These are phyloP conservation scores for Onychostruthus taczanowskii DNA, from an alignment of 2,113 vertebrate species.

Conservation along the genomic window DNA sequence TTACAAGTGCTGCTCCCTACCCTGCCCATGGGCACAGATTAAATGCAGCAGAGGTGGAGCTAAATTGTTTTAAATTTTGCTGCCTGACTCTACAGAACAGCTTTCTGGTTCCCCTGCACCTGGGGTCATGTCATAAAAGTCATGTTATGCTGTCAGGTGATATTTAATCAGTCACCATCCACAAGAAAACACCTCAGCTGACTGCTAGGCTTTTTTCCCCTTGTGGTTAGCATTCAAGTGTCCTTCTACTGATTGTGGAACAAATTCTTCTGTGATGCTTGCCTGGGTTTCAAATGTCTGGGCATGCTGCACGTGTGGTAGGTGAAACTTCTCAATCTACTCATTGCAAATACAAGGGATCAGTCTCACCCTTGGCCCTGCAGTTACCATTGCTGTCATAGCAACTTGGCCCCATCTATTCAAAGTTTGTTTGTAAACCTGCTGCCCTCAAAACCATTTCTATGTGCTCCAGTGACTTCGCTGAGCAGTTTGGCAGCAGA, in stretches of 20 bases:
- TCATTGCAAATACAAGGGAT: not conserved
- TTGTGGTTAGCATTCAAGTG: not conserved
- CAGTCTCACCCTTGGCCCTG: fast-evolving
- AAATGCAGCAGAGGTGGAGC: not conserved
- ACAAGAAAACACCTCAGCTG: not conserved
- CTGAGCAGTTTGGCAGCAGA: not conserved
- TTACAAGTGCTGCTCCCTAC: not conserved
- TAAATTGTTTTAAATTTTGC: not conserved
- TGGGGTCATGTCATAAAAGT: not conserved
- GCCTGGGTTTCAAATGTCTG: not conserved
- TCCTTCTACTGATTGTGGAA: not conserved
- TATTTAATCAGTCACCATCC: not conserved
- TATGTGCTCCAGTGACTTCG: not conserved
- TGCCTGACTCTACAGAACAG: not conserved
- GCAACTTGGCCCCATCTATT: not conserved
- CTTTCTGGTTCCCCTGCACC: not conserved
- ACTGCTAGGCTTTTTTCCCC: not conserved
- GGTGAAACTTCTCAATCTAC: not conserved
- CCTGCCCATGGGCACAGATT: fast-evolving
- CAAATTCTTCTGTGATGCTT: not conserved
- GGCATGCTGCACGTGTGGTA: fast-evolving
- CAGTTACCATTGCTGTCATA: not conserved
- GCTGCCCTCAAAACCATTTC: not conserved
- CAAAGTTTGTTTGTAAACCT: not conserved
- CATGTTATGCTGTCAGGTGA: not conserved